A percentile compares a stretch with the other conserved stretches of the same genome.
Conservation (phyloP, 2,113 vertebrate species). For the Pan troglodytes region NHGRI_mPanTro3-v2.1_pri NC_072403.2:19071001-19071500, state of each 20-base stretch:
- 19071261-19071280: not conserved
- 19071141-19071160: not conserved
- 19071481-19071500: not conserved
- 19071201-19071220: not conserved
- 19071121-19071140: not conserved
- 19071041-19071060: not conserved
- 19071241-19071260: not conserved
- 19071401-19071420: slow-evolving; percentile 30
- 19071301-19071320: not conserved
- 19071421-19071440: not conserved
- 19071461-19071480: slow-evolving; percentile 59
- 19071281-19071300: not conserved
- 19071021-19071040: not conserved
- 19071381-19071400: slow-evolving; percentile 2
- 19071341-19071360: not conserved
- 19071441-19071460: slow-evolving; percentile 28
- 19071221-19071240: not conserved
- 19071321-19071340: not conserved
- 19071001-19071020: not conserved
- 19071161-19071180: not conserved
- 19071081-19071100: too few relatives aligned
- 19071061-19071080: not conserved
- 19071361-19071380: not conserved
- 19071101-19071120: not conserved
- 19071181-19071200: not conserved